phyloP scores from a whole-genome alignment of 1,140 invertebrate genomes.

The Cydia fagiglandana region DNA sequence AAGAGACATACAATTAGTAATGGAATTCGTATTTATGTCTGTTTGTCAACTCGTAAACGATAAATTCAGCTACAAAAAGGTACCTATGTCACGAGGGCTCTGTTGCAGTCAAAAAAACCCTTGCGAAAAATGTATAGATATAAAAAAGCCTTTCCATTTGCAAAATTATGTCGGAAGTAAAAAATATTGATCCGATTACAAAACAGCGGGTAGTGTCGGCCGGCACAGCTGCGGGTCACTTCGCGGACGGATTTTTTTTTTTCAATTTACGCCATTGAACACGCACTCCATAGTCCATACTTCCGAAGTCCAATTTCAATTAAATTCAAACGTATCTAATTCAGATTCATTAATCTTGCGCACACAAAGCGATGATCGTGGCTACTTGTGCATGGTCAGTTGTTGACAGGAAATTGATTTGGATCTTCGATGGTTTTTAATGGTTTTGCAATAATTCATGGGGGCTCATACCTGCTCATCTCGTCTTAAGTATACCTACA shows the following conservation, averaged over 20 bases:
- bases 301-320: conserved; percentile 75
- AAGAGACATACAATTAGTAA: too few relatives aligned
- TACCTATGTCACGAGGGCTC: not conserved
- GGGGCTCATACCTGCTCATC: conserved; percentile 24
- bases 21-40: too few relatives aligned
- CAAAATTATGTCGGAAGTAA: conserved; percentile 42
- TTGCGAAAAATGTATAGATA: not conserved
- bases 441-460: conserved; percentile 41
- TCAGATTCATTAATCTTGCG: conserved; percentile 75
- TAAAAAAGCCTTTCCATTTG: conserved; percentile 22
- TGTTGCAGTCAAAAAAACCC: not conserved
- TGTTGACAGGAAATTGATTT: conserved; percentile 77
- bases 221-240: conserved; percentile 72
- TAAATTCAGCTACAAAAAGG: not conserved
- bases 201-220: conserved; percentile 41
- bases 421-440: conserved; percentile 45
- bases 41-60: too few relatives aligned
- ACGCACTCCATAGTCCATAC: conserved; percentile 58
- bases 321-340: conserved; percentile 75
- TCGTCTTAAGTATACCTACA: not conserved
- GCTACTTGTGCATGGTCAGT: conserved; percentile 76
- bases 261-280: conserved; percentile 67
- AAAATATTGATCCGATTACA: conserved; percentile 74
- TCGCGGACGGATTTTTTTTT: conserved; percentile 54
- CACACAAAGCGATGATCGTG: conserved; percentile 47